Base-by-base conservation (phyloP, 2,113 vertebrate genomes). In the Ageneiosus marmoratus region DNA sequence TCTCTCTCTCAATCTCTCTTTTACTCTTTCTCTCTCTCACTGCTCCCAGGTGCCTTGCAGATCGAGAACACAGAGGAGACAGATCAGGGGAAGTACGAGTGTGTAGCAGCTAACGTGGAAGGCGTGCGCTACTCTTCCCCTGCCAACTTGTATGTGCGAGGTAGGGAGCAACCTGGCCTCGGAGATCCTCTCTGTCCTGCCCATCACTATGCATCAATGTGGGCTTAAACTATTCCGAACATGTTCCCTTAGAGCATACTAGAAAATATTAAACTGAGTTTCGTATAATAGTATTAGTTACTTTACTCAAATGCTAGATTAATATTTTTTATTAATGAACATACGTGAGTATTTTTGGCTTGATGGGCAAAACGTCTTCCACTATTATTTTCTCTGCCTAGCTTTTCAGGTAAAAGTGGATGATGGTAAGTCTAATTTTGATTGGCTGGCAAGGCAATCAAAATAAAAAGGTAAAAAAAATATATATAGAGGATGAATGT, bases 111-210 rank as follows among this genome's bases (percentile, higher is more conserved):
- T 93, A 99, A 99, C 89, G 95, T 95, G 86, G 97, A 97, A 18
- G 98, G 98, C 44, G 97, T 98, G 89, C 97, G 97, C 89, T 99
- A 98, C 93, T 99, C 98, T 22, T 95, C 98, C 65, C 97, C 98
- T 0, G 98, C 98, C 91, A 99, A 99, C 93, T 96, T 99, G 94
- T 99, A 99, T 89, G 98, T 99, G 95, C 95, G 98, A 99, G 98
- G 98, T 99, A 99, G 96, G 98, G 95, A 97, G 93, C 92, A 89
- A 94, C 83, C 88, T 69, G 84, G 91, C 90, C 90, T 88, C 70
- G 86, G 89, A 89, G 84, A 67, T 46, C 58, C n/a, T n/a, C 65
- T 81, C 37, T 48, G 6, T 22, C 60, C 11, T 41, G 81, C 75
- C 74, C 51, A n/a, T 60, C 67, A 41, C 62, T 77, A 62, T 60